Evolutionary conservation across 2,888 invertebrate genomes (phyloP).

Genomic region (Cerastoderma edule): DNA sequence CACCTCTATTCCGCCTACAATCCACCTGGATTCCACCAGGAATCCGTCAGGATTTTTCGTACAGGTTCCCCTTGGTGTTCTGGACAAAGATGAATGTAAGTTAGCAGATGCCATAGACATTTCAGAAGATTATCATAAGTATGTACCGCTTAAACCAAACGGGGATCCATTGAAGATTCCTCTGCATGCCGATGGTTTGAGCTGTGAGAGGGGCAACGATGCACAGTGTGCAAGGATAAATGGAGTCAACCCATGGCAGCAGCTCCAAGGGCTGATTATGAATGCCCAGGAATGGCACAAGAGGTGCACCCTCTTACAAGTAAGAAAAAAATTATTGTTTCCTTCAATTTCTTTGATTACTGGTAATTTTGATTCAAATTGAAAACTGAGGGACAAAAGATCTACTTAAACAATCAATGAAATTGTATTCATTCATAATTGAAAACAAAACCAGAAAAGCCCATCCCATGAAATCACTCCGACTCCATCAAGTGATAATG

Average conservation of each 20-base stretch:
- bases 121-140: slow-evolving; percentile 52
- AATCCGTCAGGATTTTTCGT: too few species aligned
- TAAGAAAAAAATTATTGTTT: slow-evolving; percentile 14
- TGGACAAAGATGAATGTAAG: slow-evolving; percentile 58
- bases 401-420: too few species aligned
- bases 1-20: too few species aligned
- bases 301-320: slow-evolving; percentile 45
- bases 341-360: too few species aligned
- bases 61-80: slow-evolving; percentile 55
- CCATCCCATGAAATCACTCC: too few species aligned
- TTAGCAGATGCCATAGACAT: slow-evolving; percentile 54
- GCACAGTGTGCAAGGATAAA: slow-evolving; percentile 48
- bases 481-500: too few species aligned
- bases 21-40: too few species aligned
- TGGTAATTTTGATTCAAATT: too few species aligned
- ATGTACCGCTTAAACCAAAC: slow-evolving; percentile 45
- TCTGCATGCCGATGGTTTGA: slow-evolving; percentile 55
- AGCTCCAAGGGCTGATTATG: slow-evolving; percentile 39
- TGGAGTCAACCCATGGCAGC: slow-evolving; percentile 30
- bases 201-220: slow-evolving; percentile 55
- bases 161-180: slow-evolving; percentile 32
- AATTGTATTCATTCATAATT: too few species aligned
- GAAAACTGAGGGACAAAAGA: too few species aligned
- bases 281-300: slow-evolving; percentile 55
- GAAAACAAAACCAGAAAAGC: too few species aligned